phyloP scores from a whole-genome alignment of 2,113 vertebrate genomes.

The Myiagra hebetior region DNA sequence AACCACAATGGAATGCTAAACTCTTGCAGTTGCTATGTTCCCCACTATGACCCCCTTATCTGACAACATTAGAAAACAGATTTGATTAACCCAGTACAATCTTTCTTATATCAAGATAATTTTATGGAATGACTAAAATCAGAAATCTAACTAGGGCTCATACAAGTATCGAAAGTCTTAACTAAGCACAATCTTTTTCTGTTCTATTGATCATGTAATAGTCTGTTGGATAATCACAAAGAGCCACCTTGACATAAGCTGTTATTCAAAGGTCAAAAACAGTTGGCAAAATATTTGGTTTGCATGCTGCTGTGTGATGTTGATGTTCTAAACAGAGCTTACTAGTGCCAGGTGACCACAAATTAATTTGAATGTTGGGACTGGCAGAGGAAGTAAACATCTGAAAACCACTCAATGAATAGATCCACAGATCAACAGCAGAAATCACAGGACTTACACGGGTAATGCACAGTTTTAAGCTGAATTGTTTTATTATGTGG shows the following conservation, averaged over 20 bases:
- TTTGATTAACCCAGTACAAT: neutral
- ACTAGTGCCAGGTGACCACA: neutral
- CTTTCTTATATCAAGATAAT: neutral
- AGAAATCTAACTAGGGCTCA: neutral
- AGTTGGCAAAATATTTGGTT: neutral
- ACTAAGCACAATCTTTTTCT: neutral
- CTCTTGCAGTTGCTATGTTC: neutral
- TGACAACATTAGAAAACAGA: neutral
- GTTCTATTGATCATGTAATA: neutral
- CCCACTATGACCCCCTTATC: neutral
- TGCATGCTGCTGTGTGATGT: neutral
- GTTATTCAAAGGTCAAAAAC: neutral
- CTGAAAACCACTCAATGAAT: neutral
- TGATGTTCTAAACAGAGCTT: neutral
- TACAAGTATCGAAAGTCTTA: neutral
- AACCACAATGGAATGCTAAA: neutral
- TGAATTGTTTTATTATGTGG: neutral
- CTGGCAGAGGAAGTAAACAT: neutral
- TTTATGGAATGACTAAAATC: neutral
- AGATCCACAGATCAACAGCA: neutral
- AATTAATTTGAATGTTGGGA: neutral
- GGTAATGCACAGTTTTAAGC: neutral
- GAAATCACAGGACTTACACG: neutral
- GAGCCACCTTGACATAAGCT: neutral
- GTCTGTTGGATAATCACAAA: neutral